phyloP scores from a whole-genome alignment of 1,140 invertebrate species.

The Drosophila pandora region DNA sequence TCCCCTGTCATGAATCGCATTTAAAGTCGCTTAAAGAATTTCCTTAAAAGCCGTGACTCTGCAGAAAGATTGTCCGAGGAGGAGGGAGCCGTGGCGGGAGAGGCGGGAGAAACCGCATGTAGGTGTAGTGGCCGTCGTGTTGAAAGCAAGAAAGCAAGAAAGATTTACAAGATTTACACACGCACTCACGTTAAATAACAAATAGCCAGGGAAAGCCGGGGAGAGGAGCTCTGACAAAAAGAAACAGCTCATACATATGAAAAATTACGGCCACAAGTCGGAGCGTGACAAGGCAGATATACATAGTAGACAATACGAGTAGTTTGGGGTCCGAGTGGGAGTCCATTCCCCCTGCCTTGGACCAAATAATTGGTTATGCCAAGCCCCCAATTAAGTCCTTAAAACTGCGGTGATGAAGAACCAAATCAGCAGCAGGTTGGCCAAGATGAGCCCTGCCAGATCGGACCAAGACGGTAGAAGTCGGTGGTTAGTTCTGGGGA shows the following conservation, averaged over 20 bases:
- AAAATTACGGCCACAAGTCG: conserved; percentile 63
- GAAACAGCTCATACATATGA: conserved; percentile 45
- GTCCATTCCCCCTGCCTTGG: conserved; percentile 7
- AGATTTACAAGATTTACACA: conserved; percentile 80
- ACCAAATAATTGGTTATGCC: conserved; percentile 72
- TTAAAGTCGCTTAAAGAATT: conserved; percentile 71
- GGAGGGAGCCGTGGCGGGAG: not conserved
- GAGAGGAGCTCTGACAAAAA: conserved; percentile 38
- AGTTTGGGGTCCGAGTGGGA: not conserved
- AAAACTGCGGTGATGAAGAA: conserved; percentile 53
- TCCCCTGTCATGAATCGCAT: conserved; percentile 65
- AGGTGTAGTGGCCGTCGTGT: conserved; percentile 44
- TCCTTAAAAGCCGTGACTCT: conserved; percentile 72
- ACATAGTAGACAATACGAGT: not conserved
- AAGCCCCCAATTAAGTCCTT: conserved; percentile 70
- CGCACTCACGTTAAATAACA: conserved; percentile 72
- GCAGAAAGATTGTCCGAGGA: conserved; percentile 34
- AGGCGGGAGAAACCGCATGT: conserved; percentile 11
- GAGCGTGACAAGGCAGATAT: conserved; percentile 67
- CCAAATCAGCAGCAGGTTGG: conserved; percentile 17
- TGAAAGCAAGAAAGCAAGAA: conserved; percentile 73
- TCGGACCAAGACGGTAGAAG: not conserved
- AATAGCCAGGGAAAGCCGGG: conserved; percentile 53
- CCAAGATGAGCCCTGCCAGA: not conserved
- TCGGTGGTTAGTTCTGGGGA: not conserved